Percentiles rank a stretch among this genome's conserved stretches.
Conservation (phyloP, 1,140 invertebrate genomes). For the Trichonephila clavata region DNA sequence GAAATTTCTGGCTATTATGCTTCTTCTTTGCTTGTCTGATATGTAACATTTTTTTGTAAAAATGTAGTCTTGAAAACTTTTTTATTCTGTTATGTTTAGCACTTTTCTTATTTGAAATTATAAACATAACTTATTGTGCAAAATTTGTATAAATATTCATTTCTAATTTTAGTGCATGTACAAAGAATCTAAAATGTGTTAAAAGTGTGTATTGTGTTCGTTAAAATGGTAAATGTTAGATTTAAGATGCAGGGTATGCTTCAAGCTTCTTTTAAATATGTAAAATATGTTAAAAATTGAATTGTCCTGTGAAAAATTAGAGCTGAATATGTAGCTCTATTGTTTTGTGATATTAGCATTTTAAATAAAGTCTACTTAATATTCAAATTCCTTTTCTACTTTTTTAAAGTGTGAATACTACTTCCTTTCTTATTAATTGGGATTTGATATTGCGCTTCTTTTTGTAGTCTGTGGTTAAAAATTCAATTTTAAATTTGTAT, state of each 20-base stretch:
- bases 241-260: slow-evolving; percentile 38
- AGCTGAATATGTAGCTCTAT: slow-evolving; percentile 28
- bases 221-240: slow-evolving; percentile 25
- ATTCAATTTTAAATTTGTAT: no score
- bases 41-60: background rate
- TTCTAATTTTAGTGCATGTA: background rate
- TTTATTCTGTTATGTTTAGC: background rate
- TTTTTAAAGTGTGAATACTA: no score
- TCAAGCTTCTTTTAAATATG: slow-evolving; percentile 13
- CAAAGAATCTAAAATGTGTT: background rate
- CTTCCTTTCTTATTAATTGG: no score
- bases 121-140: background rate
- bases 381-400: background rate
- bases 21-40: background rate
- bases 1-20: slow-evolving; percentile 17
- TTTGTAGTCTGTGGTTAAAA: no score
- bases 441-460: no score
- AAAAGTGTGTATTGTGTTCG: background rate
- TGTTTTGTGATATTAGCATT: slow-evolving; percentile 70
- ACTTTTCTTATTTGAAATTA: background rate
- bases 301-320: slow-evolving; percentile 47
- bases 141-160: background rate
- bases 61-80: background rate
- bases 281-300: slow-evolving; percentile 3
- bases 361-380: slow-evolving; percentile 68